phyloP scores from a whole-genome alignment of 2,888 invertebrate species.

The Lithophane semibrunnea region DNA sequence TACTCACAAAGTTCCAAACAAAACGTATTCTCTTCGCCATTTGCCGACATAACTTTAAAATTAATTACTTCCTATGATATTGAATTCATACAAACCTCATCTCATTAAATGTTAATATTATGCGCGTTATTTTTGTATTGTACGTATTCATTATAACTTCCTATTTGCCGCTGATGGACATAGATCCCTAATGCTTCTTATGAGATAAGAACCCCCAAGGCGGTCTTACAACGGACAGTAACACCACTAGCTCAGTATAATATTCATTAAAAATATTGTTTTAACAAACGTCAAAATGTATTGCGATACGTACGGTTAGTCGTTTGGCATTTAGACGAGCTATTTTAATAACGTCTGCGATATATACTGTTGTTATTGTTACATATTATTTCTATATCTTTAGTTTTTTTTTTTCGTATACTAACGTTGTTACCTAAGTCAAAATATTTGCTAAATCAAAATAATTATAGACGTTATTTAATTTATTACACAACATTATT shows the following conservation, averaged over 20 bases:
- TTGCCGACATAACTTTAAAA: constrained; percentile 54
- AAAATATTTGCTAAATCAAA: background rate
- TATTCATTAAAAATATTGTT: constrained; percentile 21
- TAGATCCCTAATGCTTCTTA: constrained; percentile 46
- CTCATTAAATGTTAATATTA: constrained; percentile 62
- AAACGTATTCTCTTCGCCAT: constrained; percentile 35
- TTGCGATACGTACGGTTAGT: too few relatives aligned
- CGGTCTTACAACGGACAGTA: constrained; percentile 9
- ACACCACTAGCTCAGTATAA: background rate
- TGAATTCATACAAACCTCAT: constrained; percentile 59
- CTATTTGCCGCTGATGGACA: constrained; percentile 52
- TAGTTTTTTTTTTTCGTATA: background rate
- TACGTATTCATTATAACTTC: constrained; percentile 59
- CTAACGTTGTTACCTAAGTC: background rate
- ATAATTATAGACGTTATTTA: background rate
- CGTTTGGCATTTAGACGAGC: background rate
- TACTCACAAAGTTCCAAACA: constrained; percentile 7
- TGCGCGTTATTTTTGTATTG: constrained; percentile 53
- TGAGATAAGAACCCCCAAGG: constrained; percentile 59
- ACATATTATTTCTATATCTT: background rate
- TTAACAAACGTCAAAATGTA: constrained; percentile 2
- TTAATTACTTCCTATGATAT: constrained; percentile 66
- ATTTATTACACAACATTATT: constrained; percentile 16
- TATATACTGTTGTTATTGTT: constrained; percentile 7
- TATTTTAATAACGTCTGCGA: background rate